Evolutionary conservation across 1,140 invertebrate genomes (phyloP).

Genomic region (Drosophila kurseongensis): DNA sequence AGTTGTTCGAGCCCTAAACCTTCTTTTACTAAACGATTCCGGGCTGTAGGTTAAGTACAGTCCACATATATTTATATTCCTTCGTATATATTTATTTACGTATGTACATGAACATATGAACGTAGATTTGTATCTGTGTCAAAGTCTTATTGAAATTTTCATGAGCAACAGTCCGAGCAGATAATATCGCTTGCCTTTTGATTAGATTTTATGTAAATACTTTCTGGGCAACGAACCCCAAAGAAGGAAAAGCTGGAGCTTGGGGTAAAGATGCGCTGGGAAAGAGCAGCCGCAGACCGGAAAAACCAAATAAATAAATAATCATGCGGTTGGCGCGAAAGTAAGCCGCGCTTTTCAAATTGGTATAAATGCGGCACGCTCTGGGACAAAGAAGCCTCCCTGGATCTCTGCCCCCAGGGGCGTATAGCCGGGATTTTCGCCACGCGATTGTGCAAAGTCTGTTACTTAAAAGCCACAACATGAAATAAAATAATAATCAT

Average conservation of each 20-base stretch:
- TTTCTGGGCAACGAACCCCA: conserved; percentile 38
- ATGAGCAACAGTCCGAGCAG: conserved; percentile 61
- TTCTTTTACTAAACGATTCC: conserved; percentile 21
- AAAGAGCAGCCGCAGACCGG: conserved; percentile 32
- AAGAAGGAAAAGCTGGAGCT: conserved; percentile 7
- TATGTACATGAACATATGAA: conserved; percentile 31
- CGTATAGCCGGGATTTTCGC: conserved; percentile 7
- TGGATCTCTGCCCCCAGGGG: conserved; percentile 6
- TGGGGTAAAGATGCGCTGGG: neutral
- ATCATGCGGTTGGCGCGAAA: conserved; percentile 69
- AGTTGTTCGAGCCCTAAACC: conserved; percentile 39
- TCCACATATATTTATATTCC: conserved; percentile 14
- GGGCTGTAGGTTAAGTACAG: conserved; percentile 57
- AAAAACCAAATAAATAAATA: conserved; percentile 81
- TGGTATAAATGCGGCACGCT: conserved; percentile 76
- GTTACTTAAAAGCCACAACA: conserved; percentile 39
- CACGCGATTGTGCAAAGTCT: conserved; percentile 30
- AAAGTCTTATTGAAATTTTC: conserved; percentile 72
- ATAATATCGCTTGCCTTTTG: conserved; percentile 76
- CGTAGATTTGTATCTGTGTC: conserved; percentile 40
- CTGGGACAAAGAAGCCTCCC: conserved; percentile 33
- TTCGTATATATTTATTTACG: conserved; percentile 4
- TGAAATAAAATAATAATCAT: conserved; percentile 61
- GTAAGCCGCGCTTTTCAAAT: conserved; percentile 73
- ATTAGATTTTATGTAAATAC: conserved; percentile 82